Conservation (phyloP, 1,140 invertebrate genomes). For the Cecropterus lyciades region DNA sequence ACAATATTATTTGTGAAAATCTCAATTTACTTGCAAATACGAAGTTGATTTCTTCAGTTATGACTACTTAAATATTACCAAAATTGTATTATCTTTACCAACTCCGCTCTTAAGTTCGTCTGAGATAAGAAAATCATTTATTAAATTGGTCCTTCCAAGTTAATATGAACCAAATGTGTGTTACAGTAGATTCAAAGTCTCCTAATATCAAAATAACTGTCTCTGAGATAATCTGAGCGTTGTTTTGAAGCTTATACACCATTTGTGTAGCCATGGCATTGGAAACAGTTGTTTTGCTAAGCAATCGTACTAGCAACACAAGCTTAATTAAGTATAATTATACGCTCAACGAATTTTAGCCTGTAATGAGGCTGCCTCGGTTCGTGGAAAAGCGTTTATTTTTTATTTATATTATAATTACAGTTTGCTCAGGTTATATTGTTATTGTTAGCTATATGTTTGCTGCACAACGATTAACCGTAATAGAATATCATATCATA, state of each 20-base stretch:
- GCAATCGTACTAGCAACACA: constrained; percentile 8
- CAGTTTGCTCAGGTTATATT: background rate
- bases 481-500: no score
- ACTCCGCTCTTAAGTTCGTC: no score
- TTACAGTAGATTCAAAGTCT: constrained; percentile 4
- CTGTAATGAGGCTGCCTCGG: constrained; percentile 3
- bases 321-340: constrained; percentile 20
- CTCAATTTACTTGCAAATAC: no score
- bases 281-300: constrained; percentile 8
- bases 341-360: background rate
- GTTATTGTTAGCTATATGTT: no score
- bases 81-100: no score
- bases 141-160: no score
- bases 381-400: background rate
- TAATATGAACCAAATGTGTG: no score
- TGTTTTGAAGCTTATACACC: background rate
- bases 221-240: background rate
- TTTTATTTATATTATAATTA: constrained; percentile 5
- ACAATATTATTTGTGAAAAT: no score
- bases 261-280: constrained; percentile 14
- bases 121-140: no score
- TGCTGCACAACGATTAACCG: no score
- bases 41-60: no score
- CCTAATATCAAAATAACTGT: background rate
- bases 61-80: no score